Base-by-base conservation (phyloP, 2,113 vertebrate genomes). In the Regulus satrapa region DNA sequence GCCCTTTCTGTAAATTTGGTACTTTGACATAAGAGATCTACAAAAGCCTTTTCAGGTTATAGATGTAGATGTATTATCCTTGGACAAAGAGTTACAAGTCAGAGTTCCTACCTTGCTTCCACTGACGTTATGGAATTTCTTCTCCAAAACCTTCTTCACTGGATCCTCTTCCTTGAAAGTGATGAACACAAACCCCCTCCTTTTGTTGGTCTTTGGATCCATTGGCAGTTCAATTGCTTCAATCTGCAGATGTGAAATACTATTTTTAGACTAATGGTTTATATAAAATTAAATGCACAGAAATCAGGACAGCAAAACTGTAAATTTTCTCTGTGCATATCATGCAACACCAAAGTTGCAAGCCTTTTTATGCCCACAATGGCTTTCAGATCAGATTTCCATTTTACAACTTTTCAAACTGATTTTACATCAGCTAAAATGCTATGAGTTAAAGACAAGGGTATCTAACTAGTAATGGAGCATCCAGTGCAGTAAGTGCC, bases 121-220 rank as follows among this genome's bases (percentile, higher is more conserved):
- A 94, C 99, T 99, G 72, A 99, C 98, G 13, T 98, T 99, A 85
- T 99, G 99, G 96, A 99, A 99, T 94, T 99, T 99, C 96, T 99
- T 99, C 97, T 99, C 99, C 98, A 99, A 95, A 59, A 99, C 98
- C 82, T 99, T 99, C 98, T 99, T 99, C 72, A 99, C 99, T 1
- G 99, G 97, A 64, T 99, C 98, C 85, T 99, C 99, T 48, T 99
- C 99, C 97, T 99, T 99, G 95, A 99, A 99, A 14, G 99, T 99
- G 94, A 99, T 99, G 95, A 99, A 99, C 81, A 99, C 99, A 97
- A 99, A 99, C 8, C 99, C 99, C 95, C 99, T 98, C 97, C 99
- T 99, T 97, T 99, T 99, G 94, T 99, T 99, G 7, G 99, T 99
- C 98, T 99, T 99, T 95, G 99, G 99, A 97, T 99, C 99, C 98